Percentiles rank a stretch among this genome's conserved stretches.
These are phyloP conservation scores for Zeuzera pyrina DNA, from an alignment of 2,888 invertebrate species.

Conservation along the genomic window DNA sequence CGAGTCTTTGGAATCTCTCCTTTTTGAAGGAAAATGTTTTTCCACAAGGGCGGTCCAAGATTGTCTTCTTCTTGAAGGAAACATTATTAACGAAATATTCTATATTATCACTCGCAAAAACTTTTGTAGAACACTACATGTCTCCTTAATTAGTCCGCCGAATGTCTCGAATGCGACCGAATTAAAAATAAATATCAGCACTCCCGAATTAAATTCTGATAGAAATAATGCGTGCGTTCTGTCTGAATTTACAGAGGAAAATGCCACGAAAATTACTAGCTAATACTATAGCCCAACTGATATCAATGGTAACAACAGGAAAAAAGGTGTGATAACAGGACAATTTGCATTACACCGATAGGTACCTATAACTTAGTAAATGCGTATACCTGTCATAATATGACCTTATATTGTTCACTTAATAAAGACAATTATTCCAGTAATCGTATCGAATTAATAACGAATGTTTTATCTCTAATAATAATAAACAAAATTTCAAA, in stretches of 20 bases:
- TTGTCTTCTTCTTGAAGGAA: constrained; percentile 26
- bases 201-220: constrained; percentile 20
- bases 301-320: constrained; percentile 46
- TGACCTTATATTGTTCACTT: too few relatives aligned
- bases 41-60: constrained; percentile 41
- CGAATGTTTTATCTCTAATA: too few relatives aligned
- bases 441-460: too few relatives aligned
- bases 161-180: too few relatives aligned
- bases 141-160: neutral
- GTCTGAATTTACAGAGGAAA: constrained; percentile 55
- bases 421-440: too few relatives aligned
- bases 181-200: constrained; percentile 15
- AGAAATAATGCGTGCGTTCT: constrained; percentile 39
- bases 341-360: too few relatives aligned
- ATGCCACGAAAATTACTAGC: constrained; percentile 46
- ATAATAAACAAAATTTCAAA: too few relatives aligned
- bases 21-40: constrained; percentile 33
- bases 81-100: constrained; percentile 18
- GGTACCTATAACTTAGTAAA: too few relatives aligned
- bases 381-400: too few relatives aligned
- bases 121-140: too few relatives aligned
- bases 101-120: too few relatives aligned
- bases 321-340: constrained; percentile 49
- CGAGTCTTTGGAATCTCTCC: constrained; percentile 34
- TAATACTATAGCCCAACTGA: constrained; percentile 32